Percentiles rank a stretch among this genome's conserved stretches.
phyloP scores from a whole-genome alignment of 1,140 invertebrate genomes.

The Papilio aristodemus region DNA sequence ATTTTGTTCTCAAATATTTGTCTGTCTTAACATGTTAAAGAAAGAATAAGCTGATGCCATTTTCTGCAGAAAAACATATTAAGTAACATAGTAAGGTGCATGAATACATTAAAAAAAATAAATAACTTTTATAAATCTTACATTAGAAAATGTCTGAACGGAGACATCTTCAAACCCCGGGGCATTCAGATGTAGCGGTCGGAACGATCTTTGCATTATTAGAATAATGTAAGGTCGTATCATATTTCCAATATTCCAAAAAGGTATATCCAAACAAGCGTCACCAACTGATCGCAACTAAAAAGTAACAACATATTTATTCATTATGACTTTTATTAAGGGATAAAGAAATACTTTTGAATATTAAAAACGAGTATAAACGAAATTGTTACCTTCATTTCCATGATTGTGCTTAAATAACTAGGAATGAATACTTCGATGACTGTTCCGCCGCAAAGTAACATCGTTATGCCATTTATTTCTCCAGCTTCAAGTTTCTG shows the following conservation, averaged over 20 bases:
- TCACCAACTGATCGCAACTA: slow-evolving; percentile 56
- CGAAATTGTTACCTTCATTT: slow-evolving; percentile 48
- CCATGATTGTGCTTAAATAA: slow-evolving; percentile 55
- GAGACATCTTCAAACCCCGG: slow-evolving; percentile 61
- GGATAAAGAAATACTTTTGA: slow-evolving; percentile 19
- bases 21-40: slow-evolving; percentile 64
- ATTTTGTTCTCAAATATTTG: slow-evolving; percentile 41
- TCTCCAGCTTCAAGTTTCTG: slow-evolving; percentile 57
- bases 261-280: slow-evolving; percentile 57
- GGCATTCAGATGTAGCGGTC: slow-evolving; percentile 51
- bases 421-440: slow-evolving; percentile 54
- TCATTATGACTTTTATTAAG: neutral
- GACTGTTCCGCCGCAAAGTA: slow-evolving; percentile 49
- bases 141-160: slow-evolving; percentile 63
- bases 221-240: slow-evolving; percentile 59
- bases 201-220: slow-evolving; percentile 58
- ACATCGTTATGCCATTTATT: slow-evolving; percentile 49
- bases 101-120: slow-evolving; percentile 17
- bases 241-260: slow-evolving; percentile 56
- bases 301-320: slow-evolving; percentile 29
- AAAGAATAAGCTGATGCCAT: slow-evolving; percentile 61
- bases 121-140: slow-evolving; percentile 39
- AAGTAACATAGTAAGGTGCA: no score
- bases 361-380: slow-evolving; percentile 1
- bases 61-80: slow-evolving; percentile 50